phyloP scores from a whole-genome alignment of 2,888 invertebrate species.

The Spicauda simplicius region DNA sequence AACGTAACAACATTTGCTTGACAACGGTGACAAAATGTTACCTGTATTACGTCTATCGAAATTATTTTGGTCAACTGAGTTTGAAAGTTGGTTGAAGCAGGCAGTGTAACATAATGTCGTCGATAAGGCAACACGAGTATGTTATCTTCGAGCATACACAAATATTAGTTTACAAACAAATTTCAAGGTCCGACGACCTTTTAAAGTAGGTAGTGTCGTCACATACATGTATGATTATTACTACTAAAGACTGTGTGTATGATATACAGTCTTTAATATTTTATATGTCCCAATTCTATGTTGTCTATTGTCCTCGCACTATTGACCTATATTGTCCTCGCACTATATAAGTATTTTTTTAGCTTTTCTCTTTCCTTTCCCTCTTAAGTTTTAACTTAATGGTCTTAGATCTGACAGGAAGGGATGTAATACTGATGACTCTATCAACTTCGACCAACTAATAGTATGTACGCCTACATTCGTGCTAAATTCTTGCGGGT shows the following conservation, averaged over 20 bases:
- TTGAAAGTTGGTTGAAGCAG: neutral
- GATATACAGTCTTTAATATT: no score
- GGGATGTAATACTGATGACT: neutral
- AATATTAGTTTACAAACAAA: slow-evolving; percentile 59
- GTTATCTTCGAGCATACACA: slow-evolving; percentile 52
- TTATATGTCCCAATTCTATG: no score
- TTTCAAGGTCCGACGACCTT: slow-evolving; percentile 61
- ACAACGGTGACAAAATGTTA: neutral
- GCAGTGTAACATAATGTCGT: slow-evolving; percentile 7
- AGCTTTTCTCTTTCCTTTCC: no score
- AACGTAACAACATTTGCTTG: neutral
- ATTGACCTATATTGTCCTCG: no score
- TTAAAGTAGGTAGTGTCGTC: slow-evolving; percentile 31
- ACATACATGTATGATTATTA: no score
- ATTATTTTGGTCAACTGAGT: neutral
- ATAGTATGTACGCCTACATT: slow-evolving; percentile 9
- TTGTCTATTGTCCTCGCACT: no score
- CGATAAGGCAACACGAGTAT: slow-evolving; percentile 52
- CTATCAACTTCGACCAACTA: neutral
- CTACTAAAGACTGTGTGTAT: no score
- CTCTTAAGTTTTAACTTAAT: neutral
- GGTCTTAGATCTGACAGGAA: neutral
- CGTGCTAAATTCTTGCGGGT: slow-evolving; percentile 13
- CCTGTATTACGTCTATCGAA: neutral
- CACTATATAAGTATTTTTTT: no score